phyloP scores from a whole-genome alignment of 2,113 vertebrate species.

The Odocoileus virginianus region DNA sequence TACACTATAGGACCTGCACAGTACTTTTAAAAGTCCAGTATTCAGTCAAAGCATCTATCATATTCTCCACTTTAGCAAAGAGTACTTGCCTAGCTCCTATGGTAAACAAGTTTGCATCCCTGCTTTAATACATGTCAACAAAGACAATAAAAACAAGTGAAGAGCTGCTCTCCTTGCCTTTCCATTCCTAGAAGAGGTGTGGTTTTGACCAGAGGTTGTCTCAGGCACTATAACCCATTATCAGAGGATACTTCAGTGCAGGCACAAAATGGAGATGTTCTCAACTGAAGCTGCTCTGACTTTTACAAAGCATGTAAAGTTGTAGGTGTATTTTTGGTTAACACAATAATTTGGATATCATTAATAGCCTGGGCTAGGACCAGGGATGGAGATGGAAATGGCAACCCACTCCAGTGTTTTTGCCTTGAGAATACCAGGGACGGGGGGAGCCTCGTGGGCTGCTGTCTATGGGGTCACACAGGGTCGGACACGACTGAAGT shows the following conservation, averaged over 20 bases:
- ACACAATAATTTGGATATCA: background rate
- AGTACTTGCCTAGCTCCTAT: background rate
- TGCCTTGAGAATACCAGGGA: too few species aligned
- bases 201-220: background rate
- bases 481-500: too few species aligned
- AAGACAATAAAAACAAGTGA: conserved; percentile 23
- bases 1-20: background rate
- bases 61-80: background rate
- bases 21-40: background rate
- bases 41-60: background rate
- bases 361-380: background rate
- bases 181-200: background rate
- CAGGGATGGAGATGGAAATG: background rate
- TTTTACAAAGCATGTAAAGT: background rate
- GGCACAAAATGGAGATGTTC: background rate
- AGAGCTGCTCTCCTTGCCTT: background rate
- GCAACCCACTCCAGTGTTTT: too few species aligned
- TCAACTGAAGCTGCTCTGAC: background rate
- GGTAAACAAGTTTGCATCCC: background rate
- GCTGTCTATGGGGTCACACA: too few species aligned
- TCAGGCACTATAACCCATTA: background rate
- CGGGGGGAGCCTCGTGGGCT: too few species aligned
- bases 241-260: background rate
- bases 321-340: background rate
- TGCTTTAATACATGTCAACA: background rate